Percentiles rank a stretch among this genome's conserved stretches.
These are phyloP conservation scores for Drosophila bifasciata DNA, from an alignment of 1,140 invertebrate species.

Conservation along the genomic window DNA sequence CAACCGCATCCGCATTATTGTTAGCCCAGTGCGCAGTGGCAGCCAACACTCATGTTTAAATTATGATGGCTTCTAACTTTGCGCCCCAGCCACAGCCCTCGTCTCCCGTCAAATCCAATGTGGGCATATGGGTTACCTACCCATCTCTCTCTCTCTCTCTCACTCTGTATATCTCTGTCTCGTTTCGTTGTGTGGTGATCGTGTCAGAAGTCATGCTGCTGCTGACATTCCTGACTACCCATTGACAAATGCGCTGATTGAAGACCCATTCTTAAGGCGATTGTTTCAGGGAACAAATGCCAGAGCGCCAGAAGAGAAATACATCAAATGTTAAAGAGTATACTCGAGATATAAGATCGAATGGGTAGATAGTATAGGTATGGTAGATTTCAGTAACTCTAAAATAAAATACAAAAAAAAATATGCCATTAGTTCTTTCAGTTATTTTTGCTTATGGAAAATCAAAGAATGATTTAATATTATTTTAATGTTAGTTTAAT, in stretches of 20 bases:
- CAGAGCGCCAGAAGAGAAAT: background rate
- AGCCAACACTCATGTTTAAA: constrained; percentile 81
- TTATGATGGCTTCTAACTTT: constrained; percentile 82
- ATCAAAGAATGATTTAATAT: too few relatives aligned
- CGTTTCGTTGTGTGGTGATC: constrained; percentile 10
- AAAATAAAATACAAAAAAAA: too few relatives aligned
- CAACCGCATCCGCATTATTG: constrained; percentile 55
- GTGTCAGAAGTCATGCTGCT: constrained; percentile 51
- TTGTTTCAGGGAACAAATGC: constrained; percentile 23
- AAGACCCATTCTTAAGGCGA: constrained; percentile 24
- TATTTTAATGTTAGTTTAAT: background rate
- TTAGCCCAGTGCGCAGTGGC: constrained; percentile 69
- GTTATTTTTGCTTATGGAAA: too few relatives aligned
- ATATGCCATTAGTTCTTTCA: too few relatives aligned
- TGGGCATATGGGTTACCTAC: constrained; percentile 47
- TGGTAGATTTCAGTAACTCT: background rate
- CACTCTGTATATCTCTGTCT: background rate
- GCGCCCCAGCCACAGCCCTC: constrained; percentile 40
- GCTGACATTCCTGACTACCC: constrained; percentile 51
- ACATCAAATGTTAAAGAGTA: constrained; percentile 23
- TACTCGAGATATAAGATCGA: constrained; percentile 1
- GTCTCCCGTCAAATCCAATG: constrained; percentile 26
- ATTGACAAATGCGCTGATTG: constrained; percentile 49
- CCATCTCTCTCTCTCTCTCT: background rate
- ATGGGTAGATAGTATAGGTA: too few relatives aligned